Evolutionary conservation across 1,140 invertebrate species (phyloP), one percentile per base, ranked within the genome.

Genomic region (Leguminivora glycinivorella): DNA sequence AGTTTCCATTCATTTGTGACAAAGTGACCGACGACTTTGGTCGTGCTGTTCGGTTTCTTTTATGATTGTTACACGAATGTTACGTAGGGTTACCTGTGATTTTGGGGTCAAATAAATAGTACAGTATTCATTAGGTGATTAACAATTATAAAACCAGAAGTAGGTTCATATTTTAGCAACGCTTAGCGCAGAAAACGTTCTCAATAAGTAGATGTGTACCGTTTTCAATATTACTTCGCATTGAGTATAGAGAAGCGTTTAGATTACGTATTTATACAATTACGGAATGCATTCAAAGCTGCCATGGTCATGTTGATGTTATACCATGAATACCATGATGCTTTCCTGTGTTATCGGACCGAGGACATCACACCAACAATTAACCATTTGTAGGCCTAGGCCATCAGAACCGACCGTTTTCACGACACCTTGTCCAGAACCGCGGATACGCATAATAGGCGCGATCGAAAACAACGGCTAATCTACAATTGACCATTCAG

Each of bases 401-500:
- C n/a, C n/a, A n/a, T n/a, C n/a, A n/a, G 29, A 31, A 31, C 9
- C 40, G 5, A 43, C n/a, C 14, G 17, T 47, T 47, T 47, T 47
- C 40, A 47, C 12, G 43, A 47, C 43, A 47, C 43, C 43, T 47
- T 47, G 43, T 1, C 2, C n/a, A 52, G 40, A 7, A 22, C 47
- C 19, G 19, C 26, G 5, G 58, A 63, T 9, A 5, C 47, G 1
- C 56, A 26, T 17, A 63, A 43, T 43, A 43, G n/a, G 40, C n/a
- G 17, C 29, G 58, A 63, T 29, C 25, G 24, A 60, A 29, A 63
- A 63, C 58, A 29, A 29, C 25, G 19, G 25, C 17, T 63, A 63
- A 63, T 63, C 58, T 63, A 29, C 29, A 26, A 34, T 17, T 29
- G 58, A 29, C 58, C 58, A 31, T n/a, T 63, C 29, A 19, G 58